phyloP scores from a whole-genome alignment of 2,113 vertebrate species.

The Tetrax tetrax region DNA sequence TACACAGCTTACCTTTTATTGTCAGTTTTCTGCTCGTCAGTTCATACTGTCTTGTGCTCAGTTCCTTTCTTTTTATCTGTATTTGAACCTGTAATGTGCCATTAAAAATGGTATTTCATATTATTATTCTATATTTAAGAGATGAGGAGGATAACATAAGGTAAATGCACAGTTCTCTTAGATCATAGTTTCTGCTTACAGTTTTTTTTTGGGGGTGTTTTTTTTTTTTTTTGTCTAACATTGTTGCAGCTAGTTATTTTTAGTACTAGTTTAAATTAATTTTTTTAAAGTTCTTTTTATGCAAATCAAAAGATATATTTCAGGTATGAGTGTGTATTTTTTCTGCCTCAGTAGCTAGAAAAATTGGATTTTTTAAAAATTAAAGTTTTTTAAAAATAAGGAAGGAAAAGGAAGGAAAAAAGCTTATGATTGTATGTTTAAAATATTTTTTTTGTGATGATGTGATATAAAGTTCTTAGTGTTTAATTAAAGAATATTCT shows the following conservation, averaged over 20 bases:
- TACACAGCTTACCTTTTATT: not conserved
- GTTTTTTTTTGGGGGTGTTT: too few relatives aligned
- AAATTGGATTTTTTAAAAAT: not conserved
- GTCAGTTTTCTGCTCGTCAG: not conserved
- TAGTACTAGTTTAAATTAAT: not conserved
- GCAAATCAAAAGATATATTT: not conserved
- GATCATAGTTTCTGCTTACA: not conserved
- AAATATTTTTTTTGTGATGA: not conserved
- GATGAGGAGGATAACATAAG: not conserved
- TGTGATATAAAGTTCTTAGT: not conserved
- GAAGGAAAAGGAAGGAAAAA: not conserved
- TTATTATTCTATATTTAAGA: not conserved
- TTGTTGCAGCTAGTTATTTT: not conserved
- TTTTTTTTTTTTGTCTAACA: not conserved
- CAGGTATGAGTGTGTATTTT: not conserved
- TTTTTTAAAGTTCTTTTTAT: not conserved
- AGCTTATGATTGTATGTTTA: not conserved
- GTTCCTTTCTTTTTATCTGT: not conserved
- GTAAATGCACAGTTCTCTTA: not conserved
- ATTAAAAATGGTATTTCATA: not conserved
- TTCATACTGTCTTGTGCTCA: not conserved
- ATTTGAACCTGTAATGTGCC: not conserved
- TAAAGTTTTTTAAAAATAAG: not conserved
- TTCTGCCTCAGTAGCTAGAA: not conserved
- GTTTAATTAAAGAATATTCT: not conserved